Evolutionary conservation across 2,113 vertebrate genomes (phyloP).

Genomic region (Geococcyx californianus): DNA sequence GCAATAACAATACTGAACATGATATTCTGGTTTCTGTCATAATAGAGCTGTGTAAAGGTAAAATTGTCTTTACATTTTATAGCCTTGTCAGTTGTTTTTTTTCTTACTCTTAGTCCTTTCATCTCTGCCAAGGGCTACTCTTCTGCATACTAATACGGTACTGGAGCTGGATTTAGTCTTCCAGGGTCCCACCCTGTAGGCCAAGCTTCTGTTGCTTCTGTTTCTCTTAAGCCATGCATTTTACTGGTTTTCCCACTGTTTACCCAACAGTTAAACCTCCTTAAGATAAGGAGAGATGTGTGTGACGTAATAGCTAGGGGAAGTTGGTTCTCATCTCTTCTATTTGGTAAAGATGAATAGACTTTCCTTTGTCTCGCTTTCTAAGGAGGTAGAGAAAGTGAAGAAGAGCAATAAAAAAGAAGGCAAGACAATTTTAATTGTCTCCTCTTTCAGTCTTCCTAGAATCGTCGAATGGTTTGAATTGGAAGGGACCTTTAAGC

Average conservation of each 20-base stretch:
- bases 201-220: background rate
- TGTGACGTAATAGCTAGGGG: background rate
- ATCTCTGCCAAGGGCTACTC: background rate
- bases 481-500: too few species aligned
- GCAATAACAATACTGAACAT: background rate
- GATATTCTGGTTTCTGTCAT: background rate
- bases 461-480: too few species aligned
- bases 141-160: accelerated
- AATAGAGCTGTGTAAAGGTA: background rate
- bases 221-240: background rate
- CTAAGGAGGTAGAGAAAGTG: background rate
- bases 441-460: background rate
- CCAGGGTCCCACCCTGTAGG: background rate
- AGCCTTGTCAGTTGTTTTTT: background rate
- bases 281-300: background rate
- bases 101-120: background rate
- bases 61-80: background rate
- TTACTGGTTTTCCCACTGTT: background rate
- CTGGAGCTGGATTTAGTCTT: background rate
- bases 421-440: background rate
- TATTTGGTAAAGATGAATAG: background rate
- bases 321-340: background rate
- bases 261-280: background rate
- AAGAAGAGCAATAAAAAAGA: background rate
- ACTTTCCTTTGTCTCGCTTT: background rate